Evolutionary conservation across 2,113 vertebrate genomes (phyloP).

Genomic region (Gobiocypris rarus): DNA sequence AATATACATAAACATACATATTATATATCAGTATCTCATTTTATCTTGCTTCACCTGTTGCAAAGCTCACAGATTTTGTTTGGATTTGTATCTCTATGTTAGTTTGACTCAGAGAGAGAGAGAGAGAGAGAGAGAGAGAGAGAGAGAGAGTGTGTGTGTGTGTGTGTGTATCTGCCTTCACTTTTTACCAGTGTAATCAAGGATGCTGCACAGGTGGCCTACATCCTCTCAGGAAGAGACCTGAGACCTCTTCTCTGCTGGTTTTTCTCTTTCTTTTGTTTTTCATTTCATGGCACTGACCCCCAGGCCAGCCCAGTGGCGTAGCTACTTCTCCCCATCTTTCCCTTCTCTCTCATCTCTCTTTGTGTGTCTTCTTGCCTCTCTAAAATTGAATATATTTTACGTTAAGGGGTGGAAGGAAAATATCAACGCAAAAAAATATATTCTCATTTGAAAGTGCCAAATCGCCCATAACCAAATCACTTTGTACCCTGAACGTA

Average conservation of each 20-base stretch:
- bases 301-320: constrained; percentile 20
- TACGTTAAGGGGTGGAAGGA: too few species aligned
- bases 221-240: constrained; percentile 11
- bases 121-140: too few species aligned
- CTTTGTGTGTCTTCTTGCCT: not conserved
- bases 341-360: not conserved
- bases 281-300: constrained; percentile 14
- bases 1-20: not conserved
- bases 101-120: not conserved
- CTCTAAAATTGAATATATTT: not conserved
- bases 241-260: constrained; percentile 1
- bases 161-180: not conserved
- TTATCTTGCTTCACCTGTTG: not conserved
- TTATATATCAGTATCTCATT: not conserved
- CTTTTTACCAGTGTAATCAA: not conserved
- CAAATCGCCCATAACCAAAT: not conserved
- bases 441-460: not conserved
- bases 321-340: not conserved
- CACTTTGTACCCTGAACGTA: constrained; percentile 16
- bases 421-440: too few species aligned
- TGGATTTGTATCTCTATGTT: not conserved
- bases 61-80: not conserved
- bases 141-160: too few species aligned
- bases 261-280: not conserved
- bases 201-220: constrained; percentile 35